Conservation (phyloP, 1,140 invertebrate species). For the Lasioglossum baleicum region DNA sequence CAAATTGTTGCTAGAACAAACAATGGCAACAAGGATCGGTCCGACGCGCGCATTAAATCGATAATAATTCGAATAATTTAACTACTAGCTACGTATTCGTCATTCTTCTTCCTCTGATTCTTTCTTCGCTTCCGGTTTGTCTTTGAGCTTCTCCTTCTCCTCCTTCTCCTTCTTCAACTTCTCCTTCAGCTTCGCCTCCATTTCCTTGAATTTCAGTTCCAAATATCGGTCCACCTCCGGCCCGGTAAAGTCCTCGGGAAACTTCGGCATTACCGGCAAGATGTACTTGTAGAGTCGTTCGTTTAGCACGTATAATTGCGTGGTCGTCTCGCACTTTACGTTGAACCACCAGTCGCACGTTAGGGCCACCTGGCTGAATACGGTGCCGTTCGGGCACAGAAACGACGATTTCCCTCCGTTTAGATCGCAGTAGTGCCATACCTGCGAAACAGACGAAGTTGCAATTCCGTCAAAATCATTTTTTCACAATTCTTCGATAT, state of each 20-base stretch:
- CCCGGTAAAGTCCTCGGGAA: slow-evolving; percentile 92
- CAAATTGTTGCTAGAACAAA: slow-evolving; percentile 30
- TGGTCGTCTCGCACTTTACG: slow-evolving; percentile 89
- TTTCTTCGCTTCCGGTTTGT: slow-evolving; percentile 61
- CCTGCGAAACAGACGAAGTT: slow-evolving; percentile 78
- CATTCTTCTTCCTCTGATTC: slow-evolving; percentile 29
- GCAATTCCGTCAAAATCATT: not conserved
- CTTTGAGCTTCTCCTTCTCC: slow-evolving; percentile 72
- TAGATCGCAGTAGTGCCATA: slow-evolving; percentile 95
- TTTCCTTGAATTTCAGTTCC: slow-evolving; percentile 89
- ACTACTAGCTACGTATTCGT: slow-evolving; percentile 20
- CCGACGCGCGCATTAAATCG: slow-evolving; percentile 9
- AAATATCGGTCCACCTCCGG: slow-evolving; percentile 92
- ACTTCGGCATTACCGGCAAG: slow-evolving; percentile 90
- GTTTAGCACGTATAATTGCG: slow-evolving; percentile 92
- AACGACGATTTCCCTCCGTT: slow-evolving; percentile 95
- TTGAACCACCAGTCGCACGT: slow-evolving; percentile 97
- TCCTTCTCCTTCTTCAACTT: slow-evolving; percentile 77
- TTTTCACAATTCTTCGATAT: not conserved
- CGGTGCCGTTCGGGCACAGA: slow-evolving; percentile 93
- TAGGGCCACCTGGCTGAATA: slow-evolving; percentile 91
- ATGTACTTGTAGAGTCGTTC: slow-evolving; percentile 94
- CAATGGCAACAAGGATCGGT: slow-evolving; percentile 65
- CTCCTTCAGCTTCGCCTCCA: slow-evolving; percentile 86
- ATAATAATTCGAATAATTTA: slow-evolving; percentile 47